phyloP scores from a whole-genome alignment of 2,888 invertebrate genomes.

The Dryobota labecula region DNA sequence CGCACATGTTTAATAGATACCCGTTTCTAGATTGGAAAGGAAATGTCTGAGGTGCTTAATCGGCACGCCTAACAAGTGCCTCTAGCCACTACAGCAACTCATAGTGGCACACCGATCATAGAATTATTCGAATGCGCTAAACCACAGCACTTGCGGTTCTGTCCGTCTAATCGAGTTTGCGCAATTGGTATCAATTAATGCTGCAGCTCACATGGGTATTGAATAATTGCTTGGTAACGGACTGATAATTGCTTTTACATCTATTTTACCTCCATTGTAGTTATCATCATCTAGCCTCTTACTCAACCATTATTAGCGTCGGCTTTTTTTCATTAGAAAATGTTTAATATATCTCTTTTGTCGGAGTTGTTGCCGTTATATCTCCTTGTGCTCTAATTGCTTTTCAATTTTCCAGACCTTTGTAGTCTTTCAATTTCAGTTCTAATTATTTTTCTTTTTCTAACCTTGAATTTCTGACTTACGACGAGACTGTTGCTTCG shows the following conservation, averaged over 20 bases:
- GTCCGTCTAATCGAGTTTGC: constrained; percentile 71
- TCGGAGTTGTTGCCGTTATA: background rate
- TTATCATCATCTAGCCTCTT: constrained; percentile 12
- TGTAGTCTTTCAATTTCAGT: constrained; percentile 2
- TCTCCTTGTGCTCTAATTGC: constrained; percentile 28
- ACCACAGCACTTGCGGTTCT: constrained; percentile 52
- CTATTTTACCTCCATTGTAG: constrained; percentile 23
- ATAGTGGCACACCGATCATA: constrained; percentile 43
- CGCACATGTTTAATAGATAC: constrained; percentile 35
- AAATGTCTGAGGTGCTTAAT: constrained; percentile 50
- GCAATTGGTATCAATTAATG: constrained; percentile 74
- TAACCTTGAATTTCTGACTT: constrained; percentile 26
- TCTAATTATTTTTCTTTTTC: constrained; percentile 13
- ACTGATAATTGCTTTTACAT: constrained; percentile 46
- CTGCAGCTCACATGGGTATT: constrained; percentile 54
- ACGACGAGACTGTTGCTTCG: constrained; percentile 35
- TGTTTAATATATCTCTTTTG: constrained; percentile 30
- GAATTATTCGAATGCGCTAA: constrained; percentile 59
- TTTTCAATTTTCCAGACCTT: constrained; percentile 28
- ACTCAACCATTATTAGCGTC: constrained; percentile 2
- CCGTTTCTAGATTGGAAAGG: constrained; percentile 50
- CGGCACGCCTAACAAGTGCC: constrained; percentile 42
- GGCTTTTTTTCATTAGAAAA: background rate
- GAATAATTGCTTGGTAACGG: constrained; percentile 51
- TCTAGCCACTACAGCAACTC: constrained; percentile 13